Evolutionary conservation across 2,797 vertebrate genomes (phyloP), one percentile per base, ranked within the genome.

Genomic region (Enteromius afrohamiltoni): DNA sequence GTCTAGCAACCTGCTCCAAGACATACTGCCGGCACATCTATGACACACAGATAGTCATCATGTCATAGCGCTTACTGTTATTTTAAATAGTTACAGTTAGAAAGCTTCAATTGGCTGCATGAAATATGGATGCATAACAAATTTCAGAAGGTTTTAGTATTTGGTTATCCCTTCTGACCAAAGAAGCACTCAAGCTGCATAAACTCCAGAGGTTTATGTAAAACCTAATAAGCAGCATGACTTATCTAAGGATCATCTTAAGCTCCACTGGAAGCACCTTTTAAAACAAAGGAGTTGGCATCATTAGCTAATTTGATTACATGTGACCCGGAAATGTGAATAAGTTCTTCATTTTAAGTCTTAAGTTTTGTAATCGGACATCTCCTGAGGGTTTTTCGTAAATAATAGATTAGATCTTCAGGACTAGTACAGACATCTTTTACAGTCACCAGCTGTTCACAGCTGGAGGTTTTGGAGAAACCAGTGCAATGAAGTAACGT

Each of bases 21-120:
- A 96, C 93, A 84, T 91, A 86, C 19, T 89, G 87, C n/a, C 79
- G 78, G 86, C 89, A 93, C 58, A 94, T 93, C 92, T 96, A 87
- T 90, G 94, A 58, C 37, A 45, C 60, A 65, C 16, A 70, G 1
- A 62, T 58, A 17, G n/a, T 37, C n/a, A 9, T 78, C 8, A 65
- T 26, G 31, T 64, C 10, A 17, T 64, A 73, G n/a, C 2, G 0
- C 45, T 80, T 65, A 64, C 13, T 40, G 3, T 49, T 21, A 8
- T 23, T 58, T 60, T 71, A 45, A 71, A 81, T 81, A 21, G 6
- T 42, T 71, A 21, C 5, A 60, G 6, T 70, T 58, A 16, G 1
- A 45, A 42, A 8, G 4, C 31, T 79, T 31, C 1, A 73, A 17
- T 29, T 13, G 5, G 23, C 23, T 60, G 11, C 58, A 60, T 14